phyloP scores from a whole-genome alignment of 2,888 invertebrate species.

The Cylloceria caligata region DNA sequence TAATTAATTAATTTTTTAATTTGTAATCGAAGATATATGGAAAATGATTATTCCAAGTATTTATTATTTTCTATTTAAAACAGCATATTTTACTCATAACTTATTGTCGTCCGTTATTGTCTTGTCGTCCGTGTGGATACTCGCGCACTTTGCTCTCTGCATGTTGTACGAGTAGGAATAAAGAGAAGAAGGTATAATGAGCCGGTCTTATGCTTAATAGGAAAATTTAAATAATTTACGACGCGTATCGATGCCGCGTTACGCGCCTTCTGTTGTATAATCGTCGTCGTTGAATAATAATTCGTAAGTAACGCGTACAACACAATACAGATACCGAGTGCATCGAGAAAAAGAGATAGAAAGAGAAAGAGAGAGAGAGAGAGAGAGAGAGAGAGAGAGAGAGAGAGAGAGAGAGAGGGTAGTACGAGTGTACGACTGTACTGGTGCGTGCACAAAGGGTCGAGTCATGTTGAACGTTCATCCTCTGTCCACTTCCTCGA shows the following conservation, averaged over 20 bases:
- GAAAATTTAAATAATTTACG: conserved; percentile 65
- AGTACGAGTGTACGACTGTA: conserved; percentile 31
- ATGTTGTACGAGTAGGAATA: neutral
- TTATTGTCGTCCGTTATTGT: conserved; percentile 1
- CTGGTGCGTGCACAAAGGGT: conserved; percentile 35
- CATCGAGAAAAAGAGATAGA: too few relatives aligned
- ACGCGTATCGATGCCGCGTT: conserved; percentile 64
- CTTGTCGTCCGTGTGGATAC: conserved; percentile 2
- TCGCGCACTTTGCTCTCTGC: neutral
- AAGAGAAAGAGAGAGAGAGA: too few relatives aligned
- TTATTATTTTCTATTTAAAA: neutral
- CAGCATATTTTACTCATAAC: neutral
- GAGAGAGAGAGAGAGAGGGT: neutral
- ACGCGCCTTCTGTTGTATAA: conserved; percentile 62
- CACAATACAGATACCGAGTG: conserved; percentile 17
- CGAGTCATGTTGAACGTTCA: conserved; percentile 62
- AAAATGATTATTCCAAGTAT: neutral
- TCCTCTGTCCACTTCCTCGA: conserved; percentile 55
- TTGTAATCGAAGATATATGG: neutral
- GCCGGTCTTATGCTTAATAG: conserved; percentile 47
- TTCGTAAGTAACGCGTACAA: conserved; percentile 39
- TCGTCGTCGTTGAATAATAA: conserved; percentile 66
- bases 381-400: too few relatives aligned
- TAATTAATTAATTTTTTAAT: neutral
- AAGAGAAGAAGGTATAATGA: conserved; percentile 30